A percentile compares a stretch with the other conserved stretches of the same genome.
These are phyloP conservation scores for Allygus modestus DNA, from an alignment of 2,888 invertebrate genomes.

Conservation along the genomic window DNA sequence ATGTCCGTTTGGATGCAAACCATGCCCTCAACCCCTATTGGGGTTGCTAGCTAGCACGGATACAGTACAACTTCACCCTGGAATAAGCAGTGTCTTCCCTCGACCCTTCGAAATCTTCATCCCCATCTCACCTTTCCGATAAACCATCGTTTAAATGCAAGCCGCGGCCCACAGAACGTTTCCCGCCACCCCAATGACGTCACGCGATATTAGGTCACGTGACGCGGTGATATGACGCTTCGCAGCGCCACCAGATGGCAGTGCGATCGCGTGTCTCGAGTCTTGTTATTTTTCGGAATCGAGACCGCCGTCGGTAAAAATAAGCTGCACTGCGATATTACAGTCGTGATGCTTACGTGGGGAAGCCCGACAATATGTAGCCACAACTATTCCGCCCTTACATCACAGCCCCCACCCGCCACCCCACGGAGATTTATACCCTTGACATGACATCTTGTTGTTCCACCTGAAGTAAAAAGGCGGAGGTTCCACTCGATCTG, in stretches of 20 bases:
- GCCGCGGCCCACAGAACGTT: not conserved
- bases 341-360: slow-evolving; percentile 21
- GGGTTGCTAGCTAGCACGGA: too few species aligned
- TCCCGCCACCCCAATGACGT: slow-evolving; percentile 2
- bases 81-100: too few species aligned
- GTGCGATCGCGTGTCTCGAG: slow-evolving; percentile 7
- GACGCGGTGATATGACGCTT: slow-evolving; percentile 26
- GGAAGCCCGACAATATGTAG: slow-evolving; percentile 44
- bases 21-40: too few species aligned
- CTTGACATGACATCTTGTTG: slow-evolving; percentile 52
- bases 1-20: too few species aligned
- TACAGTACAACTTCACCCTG: too few species aligned
- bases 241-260: slow-evolving; percentile 11
- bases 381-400: slow-evolving; percentile 24
- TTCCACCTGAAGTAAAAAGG: slow-evolving; percentile 44
- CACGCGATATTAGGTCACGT: slow-evolving; percentile 19
- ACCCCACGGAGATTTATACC: slow-evolving; percentile 19
- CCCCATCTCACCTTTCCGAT: not conserved
- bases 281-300: not conserved
- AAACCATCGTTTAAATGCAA: slow-evolving; percentile 10
- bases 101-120: too few species aligned
- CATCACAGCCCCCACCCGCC: slow-evolving; percentile 12
- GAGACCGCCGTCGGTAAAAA: not conserved
- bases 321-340: slow-evolving; percentile 44
- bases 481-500: slow-evolving; percentile 30